Percentiles rank a stretch among this genome's conserved stretches.
phyloP scores from a whole-genome alignment of 2,113 vertebrate species.

The Delphinapterus leucas region DNA sequence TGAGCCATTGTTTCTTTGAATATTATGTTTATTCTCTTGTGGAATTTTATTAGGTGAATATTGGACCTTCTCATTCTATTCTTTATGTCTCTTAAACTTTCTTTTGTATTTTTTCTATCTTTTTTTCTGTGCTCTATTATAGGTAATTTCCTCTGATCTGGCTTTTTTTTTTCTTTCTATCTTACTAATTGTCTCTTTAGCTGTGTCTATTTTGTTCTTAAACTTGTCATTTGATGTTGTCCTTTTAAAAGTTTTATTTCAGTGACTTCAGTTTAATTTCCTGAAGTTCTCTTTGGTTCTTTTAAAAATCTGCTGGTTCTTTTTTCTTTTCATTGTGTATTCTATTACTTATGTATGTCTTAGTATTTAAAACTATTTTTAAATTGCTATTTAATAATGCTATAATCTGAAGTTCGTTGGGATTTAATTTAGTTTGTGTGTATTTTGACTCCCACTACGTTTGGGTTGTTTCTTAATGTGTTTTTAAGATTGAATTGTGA shows the following conservation, averaged over 20 bases:
- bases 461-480: neutral
- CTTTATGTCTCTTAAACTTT: neutral
- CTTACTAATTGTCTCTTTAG: neutral
- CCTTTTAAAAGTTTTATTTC: neutral
- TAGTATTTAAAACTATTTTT: neutral
- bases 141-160: neutral
- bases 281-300: neutral
- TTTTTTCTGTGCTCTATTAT: neutral
- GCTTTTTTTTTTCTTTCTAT: neutral
- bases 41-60: neutral
- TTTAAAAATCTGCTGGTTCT: neutral
- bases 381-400: neutral
- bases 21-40: neutral
- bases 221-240: neutral
- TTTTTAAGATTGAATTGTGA: neutral
- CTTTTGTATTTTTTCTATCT: neutral
- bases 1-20: neutral
- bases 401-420: neutral
- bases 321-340: neutral
- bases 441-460: neutral
- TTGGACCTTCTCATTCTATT: neutral
- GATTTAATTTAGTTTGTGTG: slow-evolving; percentile 8
- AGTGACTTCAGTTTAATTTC: neutral
- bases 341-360: neutral
- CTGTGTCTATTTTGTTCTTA: neutral